Evolutionary conservation across 2,113 vertebrate genomes (phyloP), one percentile per base, ranked within the genome.

Genomic region (Nothocercus nigrocapillus): DNA sequence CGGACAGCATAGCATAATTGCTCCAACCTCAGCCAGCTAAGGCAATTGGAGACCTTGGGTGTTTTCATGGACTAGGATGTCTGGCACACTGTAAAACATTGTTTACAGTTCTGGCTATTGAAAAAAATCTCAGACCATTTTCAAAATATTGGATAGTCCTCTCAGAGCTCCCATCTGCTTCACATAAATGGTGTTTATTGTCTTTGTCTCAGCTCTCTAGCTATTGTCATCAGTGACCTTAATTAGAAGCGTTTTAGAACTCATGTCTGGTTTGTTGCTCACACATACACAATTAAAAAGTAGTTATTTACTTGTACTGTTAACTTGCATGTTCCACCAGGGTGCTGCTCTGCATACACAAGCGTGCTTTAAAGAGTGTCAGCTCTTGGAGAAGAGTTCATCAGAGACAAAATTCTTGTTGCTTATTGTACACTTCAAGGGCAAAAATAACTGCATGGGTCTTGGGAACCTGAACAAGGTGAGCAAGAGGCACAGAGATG

Each of bases 81-180:
- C 72, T 89, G 79, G 9, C 30, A 28, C 5, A 9, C 67, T 67
- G 89, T 7, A 45, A 74, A 95, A 89, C 15, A 11, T 64, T 66
- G 8, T 51, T 93, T 77, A 38, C 69, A 63, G 64, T 44, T 90
- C 47, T 69, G 53, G 53, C 38, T 86, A 73, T 83, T 70, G 69
- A 28, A 54, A 76, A 81, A 73, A 49, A 25, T 42, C 54, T 13
- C 13, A 58, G 64, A 30, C 20, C 59, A 15, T 36, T 79, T 78
- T 38, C 36, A 21, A 62, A 73, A 77, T 28, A 61, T 27, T 36
- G 62, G 56, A 82, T 89, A 88, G 78, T 67, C 53, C 40, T 89
- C 83, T 89, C 81, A 5, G 68, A 82, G 63, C 61, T 82, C 70
- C 85, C 95, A 96, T 97, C 96, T 98, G 97, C 86, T 97, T 93